These are phyloP conservation scores for Phoeniculus purpureus DNA, from an alignment of 2,797 vertebrate genomes.

Conservation along the genomic window DNA sequence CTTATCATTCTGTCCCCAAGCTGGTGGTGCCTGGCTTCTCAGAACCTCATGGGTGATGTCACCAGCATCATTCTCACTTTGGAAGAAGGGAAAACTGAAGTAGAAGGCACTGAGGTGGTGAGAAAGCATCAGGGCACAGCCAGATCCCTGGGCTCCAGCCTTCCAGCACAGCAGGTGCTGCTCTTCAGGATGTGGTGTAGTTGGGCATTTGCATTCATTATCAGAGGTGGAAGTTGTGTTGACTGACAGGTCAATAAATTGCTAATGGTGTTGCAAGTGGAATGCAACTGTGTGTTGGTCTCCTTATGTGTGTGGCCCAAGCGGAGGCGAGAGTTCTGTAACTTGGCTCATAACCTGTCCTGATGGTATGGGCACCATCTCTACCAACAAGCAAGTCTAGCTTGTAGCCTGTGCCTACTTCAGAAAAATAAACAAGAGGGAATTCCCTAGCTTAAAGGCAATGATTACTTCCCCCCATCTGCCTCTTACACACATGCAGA, in stretches of 20 bases:
- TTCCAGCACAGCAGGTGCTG: background rate
- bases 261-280: background rate
- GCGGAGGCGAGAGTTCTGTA: background rate
- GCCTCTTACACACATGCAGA: accelerated
- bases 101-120: background rate
- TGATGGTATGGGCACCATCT: background rate
- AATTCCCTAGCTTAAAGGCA: background rate
- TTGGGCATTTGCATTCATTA: background rate
- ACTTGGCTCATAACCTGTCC: background rate
- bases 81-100: background rate
- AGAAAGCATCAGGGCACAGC: background rate
- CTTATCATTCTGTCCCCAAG: background rate
- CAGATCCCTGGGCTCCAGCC: background rate
- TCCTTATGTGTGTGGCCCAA: background rate
- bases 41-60: background rate
- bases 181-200: background rate
- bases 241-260: conserved; percentile 31
- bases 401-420: background rate
- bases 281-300: background rate
- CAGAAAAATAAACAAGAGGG: background rate
- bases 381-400: background rate
- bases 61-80: background rate
- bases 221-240: background rate
- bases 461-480: background rate
- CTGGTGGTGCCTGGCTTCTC: background rate